Evolutionary conservation across 2,888 invertebrate genomes (phyloP), one percentile per base, ranked within the genome.

Genomic region (Thera obeliscata): DNA sequence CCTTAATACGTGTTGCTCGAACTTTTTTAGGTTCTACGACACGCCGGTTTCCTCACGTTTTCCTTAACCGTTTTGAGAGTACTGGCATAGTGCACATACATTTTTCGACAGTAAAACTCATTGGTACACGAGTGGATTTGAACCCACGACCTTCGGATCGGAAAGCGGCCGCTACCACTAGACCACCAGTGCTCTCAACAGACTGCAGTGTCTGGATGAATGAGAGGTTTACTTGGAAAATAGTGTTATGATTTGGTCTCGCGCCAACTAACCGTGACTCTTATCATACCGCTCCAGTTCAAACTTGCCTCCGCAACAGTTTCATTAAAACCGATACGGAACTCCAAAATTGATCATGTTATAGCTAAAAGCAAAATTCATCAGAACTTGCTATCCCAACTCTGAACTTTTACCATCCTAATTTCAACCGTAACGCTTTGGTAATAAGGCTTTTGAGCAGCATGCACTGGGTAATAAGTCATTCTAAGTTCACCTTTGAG

Each of bases 311-410:
- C 50, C 12, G 58, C 52, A 58, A 58, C 52, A 61, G 59, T 63
- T 67, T 67, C 56, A 59, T 66, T 56, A 60, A 67, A 74, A 71
- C 64, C 56, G 66, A 72, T 72, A 69, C 61, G 12, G 11, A 63
- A 66, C 70, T 65, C 61, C 11, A 63, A 72, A 74, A 73, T 61
- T 67, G 65, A 66, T 70, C 61, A 73, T 61, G 62, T 66, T 60
- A 52, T 68, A 35, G 22, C 56, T 56, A 61, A 60, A 66, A 61
- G 70, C 69, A 61, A 69, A 74, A 71, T 71, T 70, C 61, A 63
- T 72, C 69, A 61, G 11, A 74, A 69, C 52, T 70, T 70, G 56
- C 52, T 55, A n/a, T 50, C 9, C n/a, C 9, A 22, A 64, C 11
- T 55, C 41, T 50, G 56, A 41, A 38, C 33, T 41, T 56, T 2